These are phyloP conservation scores for Yponomeuta evonymella DNA, from an alignment of 2,888 invertebrate genomes.

Conservation along the genomic window DNA sequence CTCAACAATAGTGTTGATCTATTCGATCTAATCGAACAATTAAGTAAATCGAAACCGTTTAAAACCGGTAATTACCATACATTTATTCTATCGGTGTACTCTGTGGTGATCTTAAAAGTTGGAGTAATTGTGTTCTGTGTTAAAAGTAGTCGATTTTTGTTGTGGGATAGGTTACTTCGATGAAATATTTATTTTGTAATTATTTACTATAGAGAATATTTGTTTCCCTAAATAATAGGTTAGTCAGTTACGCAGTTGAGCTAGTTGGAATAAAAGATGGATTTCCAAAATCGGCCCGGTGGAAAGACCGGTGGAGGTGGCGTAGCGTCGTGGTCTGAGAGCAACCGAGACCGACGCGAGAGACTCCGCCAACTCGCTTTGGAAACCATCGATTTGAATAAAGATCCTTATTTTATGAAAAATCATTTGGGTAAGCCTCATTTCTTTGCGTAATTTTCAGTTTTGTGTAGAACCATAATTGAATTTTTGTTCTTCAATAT, in stretches of 20 bases:
- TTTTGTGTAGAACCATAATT: not conserved
- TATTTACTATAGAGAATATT: not conserved
- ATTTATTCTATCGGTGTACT: not conserved
- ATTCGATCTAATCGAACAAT: not conserved
- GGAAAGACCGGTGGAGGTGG: constrained; percentile 99
- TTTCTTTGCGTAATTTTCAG: not conserved
- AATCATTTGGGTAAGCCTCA: constrained; percentile 88
- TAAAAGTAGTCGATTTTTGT: not conserved
- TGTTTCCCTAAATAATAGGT: not conserved
- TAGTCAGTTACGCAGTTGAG: not conserved
- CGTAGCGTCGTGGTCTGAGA: constrained; percentile 99
- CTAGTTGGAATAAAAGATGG: constrained; percentile 78
- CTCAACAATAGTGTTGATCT: not conserved
- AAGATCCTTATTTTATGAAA: constrained; percentile 99
- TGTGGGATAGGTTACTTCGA: not conserved
- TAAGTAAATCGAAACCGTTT: not conserved
- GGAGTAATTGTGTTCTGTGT: too few relatives aligned
- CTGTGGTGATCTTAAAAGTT: too few relatives aligned
- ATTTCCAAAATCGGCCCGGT: constrained; percentile 99
- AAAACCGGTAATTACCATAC: not conserved
- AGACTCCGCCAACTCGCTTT: constrained; percentile 95
- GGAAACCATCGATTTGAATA: constrained; percentile 98
- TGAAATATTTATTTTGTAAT: not conserved
- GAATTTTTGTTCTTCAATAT: not conserved
- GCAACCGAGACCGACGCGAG: constrained; percentile 97